Percentiles rank a stretch among this genome's conserved stretches.
Conservation (phyloP, 2,113 vertebrate species). For the Morone saxatilis region DNA sequence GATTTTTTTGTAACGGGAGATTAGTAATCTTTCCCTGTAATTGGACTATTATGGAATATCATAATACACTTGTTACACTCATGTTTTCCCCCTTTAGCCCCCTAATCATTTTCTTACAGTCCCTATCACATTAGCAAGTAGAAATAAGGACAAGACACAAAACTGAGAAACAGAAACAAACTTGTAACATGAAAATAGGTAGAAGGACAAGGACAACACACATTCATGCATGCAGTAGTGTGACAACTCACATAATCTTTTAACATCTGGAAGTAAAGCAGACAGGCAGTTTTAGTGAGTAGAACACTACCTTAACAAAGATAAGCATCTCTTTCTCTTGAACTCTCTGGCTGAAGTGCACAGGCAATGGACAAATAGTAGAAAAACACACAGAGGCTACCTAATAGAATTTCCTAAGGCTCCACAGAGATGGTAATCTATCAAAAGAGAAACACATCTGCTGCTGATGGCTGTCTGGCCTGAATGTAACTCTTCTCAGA, state of each 20-base stretch:
- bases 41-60: neutral
- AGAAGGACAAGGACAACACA: neutral
- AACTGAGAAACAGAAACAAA: neutral
- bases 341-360: neutral
- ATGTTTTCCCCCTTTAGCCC: neutral
- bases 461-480: slow-evolving; percentile 11
- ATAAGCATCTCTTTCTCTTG: neutral
- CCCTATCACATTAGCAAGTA: neutral
- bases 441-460: slow-evolving; percentile 60
- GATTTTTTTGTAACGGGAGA: neutral
- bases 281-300: neutral
- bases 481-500: slow-evolving; percentile 9
- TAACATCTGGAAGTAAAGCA: neutral
- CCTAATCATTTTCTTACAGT: neutral
- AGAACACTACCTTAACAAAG: neutral
- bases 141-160: neutral
- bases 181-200: neutral
- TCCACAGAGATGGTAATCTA: slow-evolving; percentile 43
- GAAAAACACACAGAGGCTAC: neutral
- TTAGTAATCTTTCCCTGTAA: neutral
- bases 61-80: neutral
- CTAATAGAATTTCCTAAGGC: slow-evolving; percentile 1
- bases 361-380: neutral
- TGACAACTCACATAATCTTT: neutral
- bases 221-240: neutral